These are phyloP conservation scores for Eurystomus glaucurus DNA, from an alignment of 2,797 vertebrate genomes.

Conservation along the genomic window DNA sequence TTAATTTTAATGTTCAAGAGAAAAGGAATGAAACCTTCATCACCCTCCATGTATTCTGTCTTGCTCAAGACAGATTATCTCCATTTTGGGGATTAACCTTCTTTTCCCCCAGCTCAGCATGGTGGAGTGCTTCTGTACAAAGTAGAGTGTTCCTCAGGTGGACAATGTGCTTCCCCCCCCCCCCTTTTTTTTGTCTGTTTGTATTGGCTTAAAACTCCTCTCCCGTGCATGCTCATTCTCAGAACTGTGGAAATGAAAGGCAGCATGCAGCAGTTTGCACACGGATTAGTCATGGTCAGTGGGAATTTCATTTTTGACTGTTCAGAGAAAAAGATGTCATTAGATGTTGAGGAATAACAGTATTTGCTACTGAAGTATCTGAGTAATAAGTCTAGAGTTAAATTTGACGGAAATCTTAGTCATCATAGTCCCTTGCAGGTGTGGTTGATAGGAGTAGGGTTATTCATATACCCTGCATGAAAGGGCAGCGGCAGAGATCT, in stretches of 20 bases:
- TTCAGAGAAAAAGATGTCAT: not conserved
- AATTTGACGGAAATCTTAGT: not conserved
- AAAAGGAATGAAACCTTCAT: not conserved
- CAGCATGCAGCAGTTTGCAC: not conserved
- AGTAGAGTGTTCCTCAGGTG: not conserved
- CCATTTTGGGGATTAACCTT: not conserved
- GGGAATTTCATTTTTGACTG: not conserved
- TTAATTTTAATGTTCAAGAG: not conserved
- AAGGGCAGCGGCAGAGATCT: fast-evolving
- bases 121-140: not conserved
- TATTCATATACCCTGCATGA: not conserved
- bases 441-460: not conserved
- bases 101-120: not conserved
- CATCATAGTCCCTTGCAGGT: not conserved
- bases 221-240: not conserved
- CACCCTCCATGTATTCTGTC: not conserved
- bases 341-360: not conserved
- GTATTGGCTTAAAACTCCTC: not conserved
- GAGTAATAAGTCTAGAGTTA: not conserved
- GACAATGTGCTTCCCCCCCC: not conserved
- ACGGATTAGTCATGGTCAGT: not conserved
- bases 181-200: not conserved
- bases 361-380: not conserved
- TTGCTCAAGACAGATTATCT: not conserved
- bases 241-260: not conserved